Conservation (phyloP, 2,888 invertebrate genomes). For the Lamproptera curius region DNA sequence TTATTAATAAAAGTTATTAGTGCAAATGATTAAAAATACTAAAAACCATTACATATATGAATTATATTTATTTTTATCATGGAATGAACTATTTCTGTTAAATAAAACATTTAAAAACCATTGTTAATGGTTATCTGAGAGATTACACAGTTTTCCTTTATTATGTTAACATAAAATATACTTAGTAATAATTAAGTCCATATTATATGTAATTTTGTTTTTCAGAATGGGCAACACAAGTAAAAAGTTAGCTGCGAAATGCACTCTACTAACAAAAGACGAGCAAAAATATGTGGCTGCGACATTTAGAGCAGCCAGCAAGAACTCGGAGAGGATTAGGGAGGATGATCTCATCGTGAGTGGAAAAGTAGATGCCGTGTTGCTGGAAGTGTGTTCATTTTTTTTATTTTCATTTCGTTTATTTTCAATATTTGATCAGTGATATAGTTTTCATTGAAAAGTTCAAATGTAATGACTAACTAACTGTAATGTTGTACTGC, state of each 20-base stretch:
- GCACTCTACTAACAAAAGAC: constrained; percentile 80
- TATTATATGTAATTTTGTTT: constrained; percentile 13
- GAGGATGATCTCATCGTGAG: constrained; percentile 83
- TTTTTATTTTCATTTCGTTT: constrained; percentile 45
- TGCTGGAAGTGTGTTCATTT: constrained; percentile 74
- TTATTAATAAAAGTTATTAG: too few species aligned
- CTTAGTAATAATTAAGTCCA: too few species aligned
- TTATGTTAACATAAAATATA: too few species aligned
- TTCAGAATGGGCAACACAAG: constrained; percentile 80
- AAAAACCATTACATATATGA: too few species aligned
- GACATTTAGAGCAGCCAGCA: constrained; percentile 80
- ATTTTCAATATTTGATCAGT: constrained; percentile 28
- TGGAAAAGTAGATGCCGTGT: constrained; percentile 67
- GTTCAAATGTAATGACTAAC: too few species aligned
- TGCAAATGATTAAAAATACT: too few species aligned
- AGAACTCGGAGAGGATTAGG: constrained; percentile 80
- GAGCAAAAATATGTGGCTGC: constrained; percentile 81
- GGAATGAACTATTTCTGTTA: too few species aligned
- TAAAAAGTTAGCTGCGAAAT: constrained; percentile 81
- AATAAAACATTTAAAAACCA: too few species aligned
- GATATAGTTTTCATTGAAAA: constrained; percentile 1
- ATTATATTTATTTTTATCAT: too few species aligned
- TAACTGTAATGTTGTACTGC: too few species aligned
- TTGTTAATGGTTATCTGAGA: too few species aligned
- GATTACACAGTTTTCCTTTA: too few species aligned